Conservation (phyloP, 1,140 invertebrate species). For the Leguminivora glycinivorella region DNA sequence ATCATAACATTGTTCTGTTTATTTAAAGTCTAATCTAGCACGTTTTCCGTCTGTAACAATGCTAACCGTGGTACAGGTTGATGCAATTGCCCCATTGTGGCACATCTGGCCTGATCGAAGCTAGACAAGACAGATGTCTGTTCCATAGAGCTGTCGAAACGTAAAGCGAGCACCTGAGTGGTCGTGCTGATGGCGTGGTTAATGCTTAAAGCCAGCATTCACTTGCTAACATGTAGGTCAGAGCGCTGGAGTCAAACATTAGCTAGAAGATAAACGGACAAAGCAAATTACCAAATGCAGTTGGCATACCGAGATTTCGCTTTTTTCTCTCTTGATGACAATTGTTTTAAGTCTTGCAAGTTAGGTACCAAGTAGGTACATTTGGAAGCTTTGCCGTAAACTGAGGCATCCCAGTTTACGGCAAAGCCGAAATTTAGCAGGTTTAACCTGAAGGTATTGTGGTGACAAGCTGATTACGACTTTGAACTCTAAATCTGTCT, state of each 20-base stretch:
- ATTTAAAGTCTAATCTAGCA: background rate
- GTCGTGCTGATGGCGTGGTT: conserved; percentile 42
- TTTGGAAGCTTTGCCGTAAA: too few species aligned
- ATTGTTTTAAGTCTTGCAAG: too few species aligned
- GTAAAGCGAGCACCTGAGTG: conserved; percentile 47
- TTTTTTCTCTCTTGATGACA: too few species aligned
- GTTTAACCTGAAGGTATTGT: too few species aligned
- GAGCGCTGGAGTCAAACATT: conserved; percentile 36
- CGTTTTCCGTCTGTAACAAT: conserved; percentile 8
- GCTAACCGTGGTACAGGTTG: conserved; percentile 32
- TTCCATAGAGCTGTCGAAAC: conserved; percentile 55
- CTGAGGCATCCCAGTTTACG: too few species aligned
- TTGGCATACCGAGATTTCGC: too few species aligned
- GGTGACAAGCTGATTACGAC: too few species aligned
- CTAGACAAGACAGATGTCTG: conserved; percentile 56
- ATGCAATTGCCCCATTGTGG: conserved; percentile 38
- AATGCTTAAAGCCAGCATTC: conserved; percentile 21
- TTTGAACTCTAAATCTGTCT: too few species aligned
- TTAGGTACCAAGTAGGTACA: too few species aligned
- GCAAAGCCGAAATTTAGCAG: too few species aligned
- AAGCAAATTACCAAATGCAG: background rate
- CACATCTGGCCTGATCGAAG: conserved; percentile 27
- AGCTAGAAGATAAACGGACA: background rate
- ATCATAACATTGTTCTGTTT: conserved; percentile 3
- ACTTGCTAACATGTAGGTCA: background rate